A percentile compares a stretch with the other conserved stretches of the same genome.
Conservation (phyloP, 2,888 invertebrate species). For the Nebria brevicollis region DNA sequence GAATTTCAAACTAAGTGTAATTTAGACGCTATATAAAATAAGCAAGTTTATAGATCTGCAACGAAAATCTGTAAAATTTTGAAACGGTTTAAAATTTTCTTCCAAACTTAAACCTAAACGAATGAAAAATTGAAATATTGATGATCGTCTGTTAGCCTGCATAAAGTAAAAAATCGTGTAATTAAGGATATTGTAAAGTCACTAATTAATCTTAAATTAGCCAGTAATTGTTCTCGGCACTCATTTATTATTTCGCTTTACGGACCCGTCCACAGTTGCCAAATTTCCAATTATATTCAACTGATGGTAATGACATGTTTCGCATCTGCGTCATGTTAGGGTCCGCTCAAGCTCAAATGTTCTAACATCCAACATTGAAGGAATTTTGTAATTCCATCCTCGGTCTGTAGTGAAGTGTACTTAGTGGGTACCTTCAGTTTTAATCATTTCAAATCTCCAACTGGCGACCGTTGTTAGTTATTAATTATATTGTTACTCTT, state of each 20-base stretch:
- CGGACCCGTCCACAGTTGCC: not conserved
- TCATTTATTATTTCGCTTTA: not conserved
- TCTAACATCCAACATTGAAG: not conserved
- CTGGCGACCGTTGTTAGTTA: conserved; percentile 19
- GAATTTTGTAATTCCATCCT: not conserved
- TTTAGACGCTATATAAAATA: too few species aligned
- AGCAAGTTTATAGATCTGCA: too few species aligned
- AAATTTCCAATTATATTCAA: not conserved
- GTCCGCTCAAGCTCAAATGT: not conserved
- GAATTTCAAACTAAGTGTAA: too few species aligned
- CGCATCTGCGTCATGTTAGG: not conserved
- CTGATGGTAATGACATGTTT: not conserved
- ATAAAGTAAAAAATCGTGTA: not conserved
- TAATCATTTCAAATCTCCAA: not conserved
- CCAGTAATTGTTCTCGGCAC: not conserved
- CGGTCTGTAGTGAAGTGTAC: not conserved
- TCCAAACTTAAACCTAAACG: not conserved
- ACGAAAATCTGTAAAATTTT: too few species aligned
- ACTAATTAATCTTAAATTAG: not conserved
- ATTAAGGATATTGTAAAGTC: not conserved
- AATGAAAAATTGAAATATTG: not conserved
- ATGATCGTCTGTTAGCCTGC: not conserved
- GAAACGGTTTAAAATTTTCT: not conserved
- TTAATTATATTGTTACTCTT: conserved; percentile 31
- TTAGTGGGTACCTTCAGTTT: not conserved